Conservation (phyloP, 2,888 invertebrate species). For the Dinocampus coccinellae region DNA sequence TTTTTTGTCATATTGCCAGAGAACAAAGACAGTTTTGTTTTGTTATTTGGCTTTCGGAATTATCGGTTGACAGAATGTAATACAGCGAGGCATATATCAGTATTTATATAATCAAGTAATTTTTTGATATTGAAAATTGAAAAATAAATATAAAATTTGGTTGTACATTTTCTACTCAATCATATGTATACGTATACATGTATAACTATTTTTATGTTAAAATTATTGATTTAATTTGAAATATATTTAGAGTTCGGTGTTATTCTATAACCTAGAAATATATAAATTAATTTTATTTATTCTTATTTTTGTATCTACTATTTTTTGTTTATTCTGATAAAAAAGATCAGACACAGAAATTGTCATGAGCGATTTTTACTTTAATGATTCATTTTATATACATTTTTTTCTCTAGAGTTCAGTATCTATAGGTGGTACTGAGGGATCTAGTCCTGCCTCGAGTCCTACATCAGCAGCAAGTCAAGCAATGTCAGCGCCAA, state of each 20-base stretch:
- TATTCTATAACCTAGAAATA: background rate
- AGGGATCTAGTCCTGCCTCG: constrained; percentile 68
- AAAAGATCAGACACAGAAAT: too few species aligned
- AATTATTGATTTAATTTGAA: too few species aligned
- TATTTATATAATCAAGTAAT: background rate
- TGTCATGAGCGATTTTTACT: too few species aligned
- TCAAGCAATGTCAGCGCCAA: constrained; percentile 67
- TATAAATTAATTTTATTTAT: background rate
- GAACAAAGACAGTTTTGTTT: constrained; percentile 32
- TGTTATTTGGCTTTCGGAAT: constrained; percentile 29
- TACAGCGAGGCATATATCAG: background rate
- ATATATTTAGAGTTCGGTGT: too few species aligned
- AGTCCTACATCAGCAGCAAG: constrained; percentile 66
- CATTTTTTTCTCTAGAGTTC: constrained; percentile 55
- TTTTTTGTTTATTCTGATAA: too few species aligned
- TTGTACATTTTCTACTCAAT: too few species aligned
- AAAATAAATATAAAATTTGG: too few species aligned
- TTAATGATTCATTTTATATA: constrained; percentile 8
- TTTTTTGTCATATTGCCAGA: background rate
- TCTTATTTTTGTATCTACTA: background rate
- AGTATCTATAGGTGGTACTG: constrained; percentile 66
- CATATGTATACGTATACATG: too few species aligned
- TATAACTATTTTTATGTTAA: too few species aligned
- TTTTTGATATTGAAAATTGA: too few species aligned
- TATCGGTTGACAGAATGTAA: constrained; percentile 36